phyloP scores from a whole-genome alignment of 2,888 invertebrate genomes.

The Amaurobius ferox region DNA sequence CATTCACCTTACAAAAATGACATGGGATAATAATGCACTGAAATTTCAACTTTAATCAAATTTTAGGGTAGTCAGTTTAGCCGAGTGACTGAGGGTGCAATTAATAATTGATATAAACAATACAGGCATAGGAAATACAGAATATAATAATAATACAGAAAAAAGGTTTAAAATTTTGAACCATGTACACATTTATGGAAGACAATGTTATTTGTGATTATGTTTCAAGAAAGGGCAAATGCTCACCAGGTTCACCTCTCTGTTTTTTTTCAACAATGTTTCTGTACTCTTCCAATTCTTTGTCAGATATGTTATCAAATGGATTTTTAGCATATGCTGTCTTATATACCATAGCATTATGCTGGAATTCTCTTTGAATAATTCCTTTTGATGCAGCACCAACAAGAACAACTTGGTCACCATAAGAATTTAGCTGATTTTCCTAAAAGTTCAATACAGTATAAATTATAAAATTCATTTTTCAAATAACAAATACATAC shows the following conservation, averaged over 20 bases:
- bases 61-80: too few relatives aligned
- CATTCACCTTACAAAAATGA: too few relatives aligned
- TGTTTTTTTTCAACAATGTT: slow-evolving; percentile 86
- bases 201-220: too few relatives aligned
- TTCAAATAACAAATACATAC: neutral
- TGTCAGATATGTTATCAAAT: slow-evolving; percentile 96
- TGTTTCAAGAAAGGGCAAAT: too few relatives aligned
- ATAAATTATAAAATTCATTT: neutral
- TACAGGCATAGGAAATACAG: too few relatives aligned
- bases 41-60: too few relatives aligned
- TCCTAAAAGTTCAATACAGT: slow-evolving; percentile 27
- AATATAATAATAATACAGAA: too few relatives aligned
- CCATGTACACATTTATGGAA: too few relatives aligned
- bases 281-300: slow-evolving; percentile 95
- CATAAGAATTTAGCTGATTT: slow-evolving; percentile 81
- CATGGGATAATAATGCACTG: too few relatives aligned
- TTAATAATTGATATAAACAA: too few relatives aligned
- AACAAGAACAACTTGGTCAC: slow-evolving; percentile 92
- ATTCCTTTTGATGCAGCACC: slow-evolving; percentile 99
- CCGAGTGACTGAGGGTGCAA: too few relatives aligned
- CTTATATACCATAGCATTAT: slow-evolving; percentile 98
- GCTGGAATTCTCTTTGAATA: slow-evolving; percentile 98
- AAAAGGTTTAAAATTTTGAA: too few relatives aligned
- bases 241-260: slow-evolving; percentile 76
- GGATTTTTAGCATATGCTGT: slow-evolving; percentile 99